A percentile compares a stretch with the other conserved stretches of the same genome.
These are phyloP conservation scores for Drosophila diplacantha DNA, from an alignment of 2,888 invertebrate species.

Conservation along the genomic window DNA sequence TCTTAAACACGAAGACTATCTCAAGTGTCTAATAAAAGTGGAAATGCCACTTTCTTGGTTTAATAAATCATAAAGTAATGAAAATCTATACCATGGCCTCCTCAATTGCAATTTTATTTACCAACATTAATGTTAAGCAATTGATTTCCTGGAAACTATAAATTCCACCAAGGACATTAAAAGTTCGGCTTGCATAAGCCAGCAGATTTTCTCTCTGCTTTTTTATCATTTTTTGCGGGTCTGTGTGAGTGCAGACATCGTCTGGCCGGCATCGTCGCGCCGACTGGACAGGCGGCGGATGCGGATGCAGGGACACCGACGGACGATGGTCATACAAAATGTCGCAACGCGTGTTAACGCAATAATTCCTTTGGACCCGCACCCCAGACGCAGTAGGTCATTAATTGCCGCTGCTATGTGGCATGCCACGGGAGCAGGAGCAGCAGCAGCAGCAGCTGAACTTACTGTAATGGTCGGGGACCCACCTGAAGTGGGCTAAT, in stretches of 20 bases:
- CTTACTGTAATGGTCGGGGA: slow-evolving; percentile 25
- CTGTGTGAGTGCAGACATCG: slow-evolving; percentile 50
- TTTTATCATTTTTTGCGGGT: slow-evolving; percentile 17
- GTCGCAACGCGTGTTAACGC: slow-evolving; percentile 67
- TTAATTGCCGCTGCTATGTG: slow-evolving; percentile 55
- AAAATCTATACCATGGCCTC: background rate
- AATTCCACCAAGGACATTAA: slow-evolving; percentile 6
- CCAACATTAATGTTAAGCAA: background rate
- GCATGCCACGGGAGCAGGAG: slow-evolving; percentile 37
- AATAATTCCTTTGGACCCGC: slow-evolving; percentile 57
- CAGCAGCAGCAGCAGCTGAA: slow-evolving; percentile 27
- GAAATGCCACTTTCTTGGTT: background rate
- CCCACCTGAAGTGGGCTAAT: slow-evolving; percentile 36
- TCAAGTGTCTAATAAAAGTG: background rate
- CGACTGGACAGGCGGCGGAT: slow-evolving; percentile 36
- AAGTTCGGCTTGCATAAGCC: slow-evolving; percentile 4
- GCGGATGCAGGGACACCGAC: slow-evolving; percentile 8
- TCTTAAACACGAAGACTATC: too few relatives aligned
- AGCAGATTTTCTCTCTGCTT: background rate
- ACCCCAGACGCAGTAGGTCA: slow-evolving; percentile 68
- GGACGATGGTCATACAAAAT: slow-evolving; percentile 54
- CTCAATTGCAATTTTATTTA: background rate
- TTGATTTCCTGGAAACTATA: background rate
- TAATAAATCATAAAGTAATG: background rate
- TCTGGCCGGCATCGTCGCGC: slow-evolving; percentile 50